Base-by-base conservation (phyloP, 2,888 invertebrate genomes). In the Exephanes ischioxanthus region DNA sequence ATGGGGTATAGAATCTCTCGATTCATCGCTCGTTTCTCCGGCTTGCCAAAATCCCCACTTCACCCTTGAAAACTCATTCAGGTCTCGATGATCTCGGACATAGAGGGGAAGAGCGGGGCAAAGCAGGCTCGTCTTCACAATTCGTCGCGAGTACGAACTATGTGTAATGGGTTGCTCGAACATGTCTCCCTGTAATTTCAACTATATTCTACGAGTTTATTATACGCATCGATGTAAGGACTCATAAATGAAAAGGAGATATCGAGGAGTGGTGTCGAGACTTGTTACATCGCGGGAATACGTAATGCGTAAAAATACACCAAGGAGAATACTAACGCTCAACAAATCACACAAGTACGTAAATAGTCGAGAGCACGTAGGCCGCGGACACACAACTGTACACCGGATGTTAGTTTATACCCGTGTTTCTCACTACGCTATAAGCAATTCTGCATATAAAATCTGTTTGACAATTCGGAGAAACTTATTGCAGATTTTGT, bases 241-340 rank as follows among this genome's bases (percentile, higher is more conserved):
- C 16, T 48, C 45, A 48, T 48, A 48, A 48, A 16, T 16, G 45
- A 48, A 41, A 41, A 41, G 45, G 16, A 0, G 45, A 16, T 48
- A 14, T 14, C 45, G 14, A 48, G 16, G 45, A 16, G 45, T 48
- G 72, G 58, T 58, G 72, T 85, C 72, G 82, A 80, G 81, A 14
- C 58, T 51, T 76, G 66, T 72, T 78, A 87, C 86, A 86, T 85
- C 79, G 81, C 48, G 45, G 66, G 88, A 88, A 88, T 88, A 88
- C 88, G 84, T 86, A 88, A 88, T 87, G 85, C 55, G 78, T 80
- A 82, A 88, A 88, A 87, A 86, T 85, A 82, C 86, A 58, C 22
- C 80, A 67, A 73, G 72, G 81, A 78, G 86, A 84, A 87, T 88
- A 85, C 86, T 84, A 86, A 85, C 73, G 75, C 70, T 77, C 71